These are phyloP conservation scores for Prionailurus bengalensis DNA, from an alignment of 2,113 vertebrate genomes.

Conservation along the genomic window DNA sequence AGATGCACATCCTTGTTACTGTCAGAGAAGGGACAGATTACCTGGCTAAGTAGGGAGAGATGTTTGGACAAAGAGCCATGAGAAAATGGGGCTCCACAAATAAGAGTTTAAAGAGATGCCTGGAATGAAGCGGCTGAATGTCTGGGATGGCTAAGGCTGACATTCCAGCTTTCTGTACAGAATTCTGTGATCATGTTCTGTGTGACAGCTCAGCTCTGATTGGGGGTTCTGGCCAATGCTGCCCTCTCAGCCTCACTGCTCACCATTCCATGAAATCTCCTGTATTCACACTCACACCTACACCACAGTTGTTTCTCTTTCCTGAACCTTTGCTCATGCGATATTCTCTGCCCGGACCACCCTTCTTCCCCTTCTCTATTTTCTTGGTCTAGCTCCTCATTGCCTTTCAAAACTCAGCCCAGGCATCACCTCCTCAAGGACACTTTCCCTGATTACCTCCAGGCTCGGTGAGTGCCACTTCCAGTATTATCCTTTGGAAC, in stretches of 20 bases:
- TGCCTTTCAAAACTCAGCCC: neutral
- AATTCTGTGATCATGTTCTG: neutral
- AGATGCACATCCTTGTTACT: slow-evolving; percentile 66
- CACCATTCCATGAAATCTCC: neutral
- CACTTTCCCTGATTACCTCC: neutral
- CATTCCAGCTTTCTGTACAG: neutral
- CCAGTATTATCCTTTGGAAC: neutral
- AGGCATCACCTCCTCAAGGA: neutral
- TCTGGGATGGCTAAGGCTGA: neutral
- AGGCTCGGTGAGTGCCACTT: neutral
- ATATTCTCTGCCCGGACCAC: neutral
- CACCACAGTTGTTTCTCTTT: neutral
- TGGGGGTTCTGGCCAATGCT: neutral
- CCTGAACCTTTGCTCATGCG: neutral
- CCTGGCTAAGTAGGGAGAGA: slow-evolving; percentile 72
- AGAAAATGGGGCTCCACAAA: slow-evolving; percentile 44
- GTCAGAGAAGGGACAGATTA: slow-evolving; percentile 76
- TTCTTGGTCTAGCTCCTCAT: neutral
- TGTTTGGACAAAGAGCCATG: slow-evolving; percentile 18
- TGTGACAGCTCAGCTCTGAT: neutral
- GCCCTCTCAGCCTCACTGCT: neutral
- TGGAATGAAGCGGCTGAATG: neutral
- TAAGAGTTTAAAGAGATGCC: slow-evolving; percentile 12
- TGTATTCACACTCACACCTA: neutral
- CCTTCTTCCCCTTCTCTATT: neutral